phyloP scores from a whole-genome alignment of 2,113 vertebrate species.

The Ariopsis seemanni region DNA sequence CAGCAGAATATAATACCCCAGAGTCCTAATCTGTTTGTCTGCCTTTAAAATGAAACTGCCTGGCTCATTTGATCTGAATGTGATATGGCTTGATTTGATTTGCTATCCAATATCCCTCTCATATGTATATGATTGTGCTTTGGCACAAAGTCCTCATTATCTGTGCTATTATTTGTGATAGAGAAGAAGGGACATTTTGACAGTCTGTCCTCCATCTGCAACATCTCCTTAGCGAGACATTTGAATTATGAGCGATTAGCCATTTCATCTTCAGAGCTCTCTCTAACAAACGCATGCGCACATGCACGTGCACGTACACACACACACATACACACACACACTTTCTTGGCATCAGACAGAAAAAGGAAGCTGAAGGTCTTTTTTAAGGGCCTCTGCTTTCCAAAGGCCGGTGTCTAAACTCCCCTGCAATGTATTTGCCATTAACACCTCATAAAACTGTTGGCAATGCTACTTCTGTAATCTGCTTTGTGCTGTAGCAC shows the following conservation, averaged over 20 bases:
- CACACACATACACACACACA: conserved; percentile 11
- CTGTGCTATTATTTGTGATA: conserved; percentile 63
- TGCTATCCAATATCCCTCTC: conserved; percentile 67
- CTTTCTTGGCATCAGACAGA: neutral
- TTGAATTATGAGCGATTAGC: conserved; percentile 65
- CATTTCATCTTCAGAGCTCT: conserved; percentile 40
- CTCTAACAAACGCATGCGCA: conserved; percentile 6
- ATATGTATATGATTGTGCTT: conserved; percentile 70
- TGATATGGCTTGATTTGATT: conserved; percentile 72
- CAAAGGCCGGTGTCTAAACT: conserved; percentile 47
- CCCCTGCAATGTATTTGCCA: conserved; percentile 57
- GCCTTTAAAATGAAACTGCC: conserved; percentile 64
- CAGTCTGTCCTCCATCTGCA: conserved; percentile 62
- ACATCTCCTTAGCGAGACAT: conserved; percentile 62
- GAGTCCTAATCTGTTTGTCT: conserved; percentile 56
- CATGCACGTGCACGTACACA: conserved; percentile 5
- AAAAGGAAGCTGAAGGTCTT: conserved; percentile 20
- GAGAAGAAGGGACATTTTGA: conserved; percentile 53
- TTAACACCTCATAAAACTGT: conserved; percentile 62
- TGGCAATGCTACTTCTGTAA: conserved; percentile 59
- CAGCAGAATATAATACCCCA: conserved; percentile 50
- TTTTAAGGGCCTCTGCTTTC: conserved; percentile 33
- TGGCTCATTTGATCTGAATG: conserved; percentile 68
- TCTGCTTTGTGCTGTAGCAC: conserved; percentile 55
- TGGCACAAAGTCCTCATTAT: conserved; percentile 70